These are phyloP conservation scores for Drosophila serrata DNA, from an alignment of 1,140 invertebrate species.

Conservation along the genomic window DNA sequence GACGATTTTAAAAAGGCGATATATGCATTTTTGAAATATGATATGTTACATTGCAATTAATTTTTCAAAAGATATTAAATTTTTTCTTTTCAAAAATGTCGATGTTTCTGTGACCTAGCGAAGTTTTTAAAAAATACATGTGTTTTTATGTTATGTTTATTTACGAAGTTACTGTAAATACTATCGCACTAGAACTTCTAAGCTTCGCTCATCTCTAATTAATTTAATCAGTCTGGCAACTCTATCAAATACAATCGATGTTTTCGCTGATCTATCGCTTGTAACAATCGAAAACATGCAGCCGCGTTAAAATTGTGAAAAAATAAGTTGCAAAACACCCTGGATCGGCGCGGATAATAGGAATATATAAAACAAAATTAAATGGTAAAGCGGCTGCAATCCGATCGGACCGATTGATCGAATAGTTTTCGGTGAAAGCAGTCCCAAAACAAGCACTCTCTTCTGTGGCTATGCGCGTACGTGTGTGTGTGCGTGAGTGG, in stretches of 20 bases:
- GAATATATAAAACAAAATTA: slow-evolving; percentile 61
- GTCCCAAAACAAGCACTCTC: slow-evolving; percentile 55
- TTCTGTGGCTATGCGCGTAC: background rate
- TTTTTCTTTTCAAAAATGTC: no score
- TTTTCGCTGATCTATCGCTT: background rate
- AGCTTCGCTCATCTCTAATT: no score
- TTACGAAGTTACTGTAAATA: no score
- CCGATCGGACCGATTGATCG: background rate
- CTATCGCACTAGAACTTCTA: no score
- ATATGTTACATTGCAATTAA: no score
- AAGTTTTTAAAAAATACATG: no score
- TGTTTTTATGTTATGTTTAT: no score
- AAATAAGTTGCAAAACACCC: slow-evolving; percentile 33
- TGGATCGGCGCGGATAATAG: slow-evolving; percentile 25
- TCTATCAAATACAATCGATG: no score
- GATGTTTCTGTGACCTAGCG: no score
- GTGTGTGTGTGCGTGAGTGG: slow-evolving; percentile 29
- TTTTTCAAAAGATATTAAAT: no score
- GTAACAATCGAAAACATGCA: slow-evolving; percentile 34
- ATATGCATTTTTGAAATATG: no score
- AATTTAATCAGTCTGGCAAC: no score
- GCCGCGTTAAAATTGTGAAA: slow-evolving; percentile 43
- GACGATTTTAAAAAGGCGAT: background rate
- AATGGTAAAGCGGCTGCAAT: slow-evolving; percentile 58
- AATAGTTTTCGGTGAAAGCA: slow-evolving; percentile 56